phyloP scores from a whole-genome alignment of 2,888 invertebrate genomes.

The Coelopa pilipes region DNA sequence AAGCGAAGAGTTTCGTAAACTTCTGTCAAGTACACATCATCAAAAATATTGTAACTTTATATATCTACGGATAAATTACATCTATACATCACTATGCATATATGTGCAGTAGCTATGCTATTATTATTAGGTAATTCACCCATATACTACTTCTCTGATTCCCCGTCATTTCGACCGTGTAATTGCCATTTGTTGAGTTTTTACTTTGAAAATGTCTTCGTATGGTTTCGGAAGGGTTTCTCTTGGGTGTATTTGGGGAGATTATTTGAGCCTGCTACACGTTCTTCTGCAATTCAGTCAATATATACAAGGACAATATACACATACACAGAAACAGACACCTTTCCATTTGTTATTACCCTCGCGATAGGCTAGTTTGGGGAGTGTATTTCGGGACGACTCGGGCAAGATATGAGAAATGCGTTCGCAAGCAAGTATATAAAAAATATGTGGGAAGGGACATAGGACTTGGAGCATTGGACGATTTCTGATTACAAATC shows the following conservation, averaged over 20 bases:
- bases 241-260: too few relatives aligned
- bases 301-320: too few relatives aligned
- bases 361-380: not conserved
- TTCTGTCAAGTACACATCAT: conserved; percentile 29
- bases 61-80: not conserved
- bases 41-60: conserved; percentile 23
- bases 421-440: not conserved
- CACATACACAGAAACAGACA: too few relatives aligned
- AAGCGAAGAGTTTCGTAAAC: not conserved
- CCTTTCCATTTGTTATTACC: too few relatives aligned
- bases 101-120: not conserved
- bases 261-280: too few relatives aligned
- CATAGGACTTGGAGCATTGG: not conserved
- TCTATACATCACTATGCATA: not conserved
- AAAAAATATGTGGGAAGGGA: not conserved
- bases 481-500: conserved; percentile 53
- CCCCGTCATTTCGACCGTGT: not conserved
- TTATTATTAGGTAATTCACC: conserved; percentile 1
- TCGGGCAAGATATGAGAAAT: not conserved
- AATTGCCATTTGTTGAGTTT: conserved; percentile 56
- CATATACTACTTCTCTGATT: conserved; percentile 6
- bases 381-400: conserved; percentile 14
- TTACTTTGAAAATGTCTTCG: conserved; percentile 54
- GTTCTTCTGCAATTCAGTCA: too few relatives aligned
- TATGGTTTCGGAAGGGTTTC: too few relatives aligned